These are phyloP conservation scores for Felis chaus DNA, from an alignment of 2,113 vertebrate species.

Conservation along the genomic window DNA sequence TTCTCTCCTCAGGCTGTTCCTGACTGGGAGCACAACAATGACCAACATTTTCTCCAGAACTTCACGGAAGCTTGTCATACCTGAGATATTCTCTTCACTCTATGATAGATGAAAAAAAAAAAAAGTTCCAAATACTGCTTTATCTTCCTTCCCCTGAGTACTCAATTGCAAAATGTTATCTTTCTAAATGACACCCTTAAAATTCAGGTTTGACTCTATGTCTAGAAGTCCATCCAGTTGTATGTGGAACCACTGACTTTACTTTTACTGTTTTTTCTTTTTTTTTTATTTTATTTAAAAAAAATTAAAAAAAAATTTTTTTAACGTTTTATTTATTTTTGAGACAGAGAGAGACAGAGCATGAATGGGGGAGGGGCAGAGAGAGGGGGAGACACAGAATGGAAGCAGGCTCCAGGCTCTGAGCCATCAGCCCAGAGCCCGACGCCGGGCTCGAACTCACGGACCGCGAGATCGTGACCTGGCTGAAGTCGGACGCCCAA, in stretches of 20 bases:
- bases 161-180: not conserved
- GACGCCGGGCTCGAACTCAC: no score
- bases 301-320: no score
- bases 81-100: conserved; percentile 98
- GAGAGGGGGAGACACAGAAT: no score
- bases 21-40: conserved; percentile 97
- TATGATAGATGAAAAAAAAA: conserved; percentile 69
- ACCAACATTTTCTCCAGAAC: conserved; percentile 99
- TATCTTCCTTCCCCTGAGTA: not conserved
- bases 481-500: no score
- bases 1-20: conserved; percentile 96
- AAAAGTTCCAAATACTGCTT: not conserved
- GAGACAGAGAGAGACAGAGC: no score
- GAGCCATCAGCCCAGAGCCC: no score
- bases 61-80: conserved; percentile 98
- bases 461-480: no score
- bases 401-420: no score
- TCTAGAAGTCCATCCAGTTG: not conserved
- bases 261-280: not conserved
- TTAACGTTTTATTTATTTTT: no score
- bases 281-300: no score
- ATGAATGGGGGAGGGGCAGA: no score
- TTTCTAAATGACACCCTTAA: not conserved
- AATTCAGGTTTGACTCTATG: not conserved
- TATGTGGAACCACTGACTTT: not conserved